phyloP scores from a whole-genome alignment of 2,888 invertebrate species.

The Drosophila testacea region DNA sequence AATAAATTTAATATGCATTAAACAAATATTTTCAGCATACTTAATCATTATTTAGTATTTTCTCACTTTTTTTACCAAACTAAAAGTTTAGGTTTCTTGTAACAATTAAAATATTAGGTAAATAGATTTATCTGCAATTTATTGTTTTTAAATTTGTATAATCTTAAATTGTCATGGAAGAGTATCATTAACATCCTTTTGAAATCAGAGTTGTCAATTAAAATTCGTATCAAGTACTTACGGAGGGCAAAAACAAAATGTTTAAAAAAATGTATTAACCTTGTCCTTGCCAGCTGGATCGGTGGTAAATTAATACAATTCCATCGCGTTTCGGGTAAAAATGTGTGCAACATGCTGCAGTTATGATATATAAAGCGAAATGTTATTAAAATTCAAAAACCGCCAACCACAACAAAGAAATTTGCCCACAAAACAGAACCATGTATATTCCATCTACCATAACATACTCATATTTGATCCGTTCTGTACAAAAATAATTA shows the following conservation, averaged over 20 bases:
- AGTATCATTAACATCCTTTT: conserved; percentile 15
- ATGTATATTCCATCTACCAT: conserved; percentile 2
- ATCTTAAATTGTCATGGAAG: too few species aligned
- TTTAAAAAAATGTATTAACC: conserved; percentile 9
- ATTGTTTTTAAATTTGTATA: too few species aligned
- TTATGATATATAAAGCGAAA: conserved; percentile 65
- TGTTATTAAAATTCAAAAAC: conserved; percentile 63
- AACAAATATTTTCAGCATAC: too few species aligned
- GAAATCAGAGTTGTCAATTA: conserved; percentile 26
- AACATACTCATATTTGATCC: conserved; percentile 9
- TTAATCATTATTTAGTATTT: too few species aligned
- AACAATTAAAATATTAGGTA: too few species aligned
- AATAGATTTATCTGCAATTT: too few species aligned
- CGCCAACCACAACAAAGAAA: conserved; percentile 47
- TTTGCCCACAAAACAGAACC: conserved; percentile 14
- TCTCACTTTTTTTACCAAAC: too few species aligned
- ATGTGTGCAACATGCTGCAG: conserved; percentile 66
- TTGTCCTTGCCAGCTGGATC: conserved; percentile 7
- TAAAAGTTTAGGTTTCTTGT: too few species aligned
- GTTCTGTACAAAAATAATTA: conserved; percentile 6
- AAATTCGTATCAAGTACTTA: conserved; percentile 47
- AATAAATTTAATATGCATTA: too few species aligned
- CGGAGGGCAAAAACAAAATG: not conserved
- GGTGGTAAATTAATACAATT: conserved; percentile 66
- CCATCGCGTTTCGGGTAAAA: conserved; percentile 64